phyloP scores from a whole-genome alignment of 2,888 invertebrate genomes.

The Phyto melanocephala region DNA sequence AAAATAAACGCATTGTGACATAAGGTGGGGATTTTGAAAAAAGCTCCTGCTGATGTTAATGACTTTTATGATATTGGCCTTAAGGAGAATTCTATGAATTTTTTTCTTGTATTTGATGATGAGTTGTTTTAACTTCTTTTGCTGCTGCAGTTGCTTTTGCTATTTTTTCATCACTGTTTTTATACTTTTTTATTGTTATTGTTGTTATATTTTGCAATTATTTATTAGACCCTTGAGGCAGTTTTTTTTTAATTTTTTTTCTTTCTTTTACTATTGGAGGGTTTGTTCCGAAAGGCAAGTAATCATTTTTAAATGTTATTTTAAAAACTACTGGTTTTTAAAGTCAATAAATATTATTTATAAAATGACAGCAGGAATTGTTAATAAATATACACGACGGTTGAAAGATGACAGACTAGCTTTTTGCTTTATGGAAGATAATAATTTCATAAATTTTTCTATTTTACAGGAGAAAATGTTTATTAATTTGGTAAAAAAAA shows the following conservation, averaged over 20 bases:
- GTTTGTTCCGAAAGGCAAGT: conserved; percentile 2
- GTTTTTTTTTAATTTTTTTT: conserved; percentile 24
- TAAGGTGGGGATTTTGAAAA: conserved; percentile 27
- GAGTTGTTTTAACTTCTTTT: background rate
- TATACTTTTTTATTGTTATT: conserved; percentile 48
- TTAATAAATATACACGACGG: background rate
- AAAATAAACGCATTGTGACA: conserved; percentile 62
- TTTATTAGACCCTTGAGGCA: conserved; percentile 68
- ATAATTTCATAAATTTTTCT: no score
- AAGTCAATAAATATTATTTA: background rate
- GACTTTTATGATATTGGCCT: conserved; percentile 41
- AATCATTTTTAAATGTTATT: conserved; percentile 19
- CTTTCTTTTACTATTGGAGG: background rate
- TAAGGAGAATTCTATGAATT: background rate
- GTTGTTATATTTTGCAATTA: conserved; percentile 69
- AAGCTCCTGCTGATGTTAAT: conserved; percentile 19
- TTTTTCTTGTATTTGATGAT: conserved; percentile 6
- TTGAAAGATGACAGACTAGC: no score
- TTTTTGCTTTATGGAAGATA: no score
- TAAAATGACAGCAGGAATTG: background rate
- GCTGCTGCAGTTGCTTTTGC: background rate
- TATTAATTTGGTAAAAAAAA: no score
- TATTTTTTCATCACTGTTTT: conserved; percentile 39
- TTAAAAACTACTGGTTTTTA: conserved; percentile 46
- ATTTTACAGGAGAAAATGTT: no score